A percentile compares a stretch with the other conserved stretches of the same genome.
Conservation (phyloP, 1,140 invertebrate species). For the Zaprionus davidi region DNA sequence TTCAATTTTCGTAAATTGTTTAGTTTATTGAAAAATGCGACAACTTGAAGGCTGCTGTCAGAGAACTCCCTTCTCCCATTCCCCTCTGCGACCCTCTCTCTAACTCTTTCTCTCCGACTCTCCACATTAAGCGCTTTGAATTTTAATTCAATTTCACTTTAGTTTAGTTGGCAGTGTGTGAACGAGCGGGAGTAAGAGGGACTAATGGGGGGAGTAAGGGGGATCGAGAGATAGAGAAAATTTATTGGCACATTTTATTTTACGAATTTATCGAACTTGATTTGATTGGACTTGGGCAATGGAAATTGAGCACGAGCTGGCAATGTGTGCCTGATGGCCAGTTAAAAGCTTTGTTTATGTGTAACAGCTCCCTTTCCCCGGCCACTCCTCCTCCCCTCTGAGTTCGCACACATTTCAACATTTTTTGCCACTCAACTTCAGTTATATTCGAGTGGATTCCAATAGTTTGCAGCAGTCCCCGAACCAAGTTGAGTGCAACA, state of each 20-base stretch:
- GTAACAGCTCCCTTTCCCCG: neutral
- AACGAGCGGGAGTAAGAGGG: slow-evolving; percentile 13
- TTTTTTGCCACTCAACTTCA: slow-evolving; percentile 19
- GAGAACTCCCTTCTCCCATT: neutral
- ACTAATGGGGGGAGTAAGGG: slow-evolving; percentile 7
- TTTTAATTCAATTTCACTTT: slow-evolving; percentile 82
- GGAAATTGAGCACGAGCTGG: slow-evolving; percentile 40
- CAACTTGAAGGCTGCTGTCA: slow-evolving; percentile 70
- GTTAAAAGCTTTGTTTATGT: slow-evolving; percentile 52
- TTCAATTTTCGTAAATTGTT: slow-evolving; percentile 83
- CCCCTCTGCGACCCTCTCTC: neutral
- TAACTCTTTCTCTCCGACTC: neutral
- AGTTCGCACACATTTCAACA: neutral
- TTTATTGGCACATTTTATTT: slow-evolving; percentile 79
- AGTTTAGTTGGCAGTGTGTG: slow-evolving; percentile 63
- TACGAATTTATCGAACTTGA: slow-evolving; percentile 73
- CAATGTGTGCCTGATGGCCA: slow-evolving; percentile 44
- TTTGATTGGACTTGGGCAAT: slow-evolving; percentile 60
- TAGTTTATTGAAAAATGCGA: slow-evolving; percentile 83
- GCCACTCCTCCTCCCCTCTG: neutral
- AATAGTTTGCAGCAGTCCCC: slow-evolving; percentile 10
- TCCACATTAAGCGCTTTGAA: slow-evolving; percentile 74
- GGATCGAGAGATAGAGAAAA: slow-evolving; percentile 40
- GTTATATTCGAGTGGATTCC: slow-evolving; percentile 35
- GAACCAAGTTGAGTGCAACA: neutral